Evolutionary conservation across 2,113 vertebrate species (phyloP).

Genomic region (Ancistrus triradiatus): DNA sequence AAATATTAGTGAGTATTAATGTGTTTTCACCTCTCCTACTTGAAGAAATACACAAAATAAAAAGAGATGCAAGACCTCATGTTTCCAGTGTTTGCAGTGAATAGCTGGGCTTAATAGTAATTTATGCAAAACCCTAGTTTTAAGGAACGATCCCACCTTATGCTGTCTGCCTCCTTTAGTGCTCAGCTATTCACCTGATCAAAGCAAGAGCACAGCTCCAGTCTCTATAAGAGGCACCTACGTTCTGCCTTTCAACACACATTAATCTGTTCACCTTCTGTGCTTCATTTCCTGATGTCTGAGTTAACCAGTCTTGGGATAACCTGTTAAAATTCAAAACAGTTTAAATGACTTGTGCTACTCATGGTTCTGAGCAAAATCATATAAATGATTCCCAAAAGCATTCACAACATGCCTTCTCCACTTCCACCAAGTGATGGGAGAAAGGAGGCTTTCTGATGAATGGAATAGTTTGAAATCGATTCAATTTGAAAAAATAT

Average conservation of each 20-base stretch:
- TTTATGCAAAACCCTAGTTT: conserved; percentile 35
- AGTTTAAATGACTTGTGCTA: too few relatives aligned
- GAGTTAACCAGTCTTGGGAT: neutral
- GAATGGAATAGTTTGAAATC: too few relatives aligned
- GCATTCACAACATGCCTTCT: too few relatives aligned
- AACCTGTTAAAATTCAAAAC: too few relatives aligned
- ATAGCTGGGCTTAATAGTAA: conserved; percentile 20
- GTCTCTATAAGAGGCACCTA: conserved; percentile 21
- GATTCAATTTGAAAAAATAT: too few relatives aligned
- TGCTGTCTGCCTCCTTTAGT: conserved; percentile 28
- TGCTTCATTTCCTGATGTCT: neutral
- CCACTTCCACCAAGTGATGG: too few relatives aligned
- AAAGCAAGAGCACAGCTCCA: conserved; percentile 23
- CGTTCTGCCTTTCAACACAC: conserved; percentile 19
- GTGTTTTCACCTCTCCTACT: neutral
- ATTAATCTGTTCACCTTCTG: conserved; percentile 11
- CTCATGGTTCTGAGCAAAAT: too few relatives aligned
- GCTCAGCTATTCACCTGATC: conserved; percentile 31
- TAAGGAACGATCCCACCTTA: conserved; percentile 22
- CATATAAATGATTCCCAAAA: too few relatives aligned
- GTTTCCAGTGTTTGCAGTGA: neutral
- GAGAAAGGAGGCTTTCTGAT: too few relatives aligned
- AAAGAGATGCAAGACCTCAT: too few relatives aligned
- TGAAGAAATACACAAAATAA: conserved; percentile 5
- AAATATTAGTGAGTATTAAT: conserved; percentile 1